Percentiles rank a stretch among this genome's conserved stretches.
Conservation (phyloP, 92 coral and sea anemone genomes). For the Zoanthus sociatus region DNA sequence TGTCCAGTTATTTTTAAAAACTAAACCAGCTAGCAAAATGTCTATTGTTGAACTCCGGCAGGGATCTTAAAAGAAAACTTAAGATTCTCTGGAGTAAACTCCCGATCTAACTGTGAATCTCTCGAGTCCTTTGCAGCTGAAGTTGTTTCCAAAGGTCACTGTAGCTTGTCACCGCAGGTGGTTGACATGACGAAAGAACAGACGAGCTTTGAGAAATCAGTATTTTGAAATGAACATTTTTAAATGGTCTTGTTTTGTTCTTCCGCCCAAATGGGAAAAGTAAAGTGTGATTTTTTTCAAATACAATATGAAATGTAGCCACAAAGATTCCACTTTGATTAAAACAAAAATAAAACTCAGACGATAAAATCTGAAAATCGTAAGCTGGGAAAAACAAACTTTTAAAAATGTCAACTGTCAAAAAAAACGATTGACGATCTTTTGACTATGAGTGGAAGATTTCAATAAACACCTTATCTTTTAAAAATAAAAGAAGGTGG, state of each 20-base stretch:
- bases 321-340: not conserved
- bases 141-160: slow-evolving; percentile 4
- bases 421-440: not conserved
- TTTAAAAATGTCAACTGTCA: slow-evolving; percentile 2
- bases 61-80: not conserved
- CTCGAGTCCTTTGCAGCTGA: not conserved
- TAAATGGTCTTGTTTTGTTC: not conserved
- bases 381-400: not conserved
- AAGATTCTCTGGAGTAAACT: not conserved
- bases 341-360: not conserved
- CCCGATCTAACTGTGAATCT: not conserved
- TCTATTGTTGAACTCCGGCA: not conserved
- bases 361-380: not conserved
- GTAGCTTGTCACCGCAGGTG: slow-evolving; percentile 13
- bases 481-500: not conserved
- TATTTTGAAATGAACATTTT: not conserved
- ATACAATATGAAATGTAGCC: not conserved
- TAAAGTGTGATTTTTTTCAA: not conserved
- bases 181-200: not conserved
- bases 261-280: not conserved
- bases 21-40: not conserved
- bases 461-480: not conserved
- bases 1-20: not conserved
- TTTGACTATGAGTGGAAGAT: not conserved
- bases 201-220: not conserved